Evolutionary conservation across 2,888 invertebrate genomes (phyloP).

Genomic region (Diaphora mendica): DNA sequence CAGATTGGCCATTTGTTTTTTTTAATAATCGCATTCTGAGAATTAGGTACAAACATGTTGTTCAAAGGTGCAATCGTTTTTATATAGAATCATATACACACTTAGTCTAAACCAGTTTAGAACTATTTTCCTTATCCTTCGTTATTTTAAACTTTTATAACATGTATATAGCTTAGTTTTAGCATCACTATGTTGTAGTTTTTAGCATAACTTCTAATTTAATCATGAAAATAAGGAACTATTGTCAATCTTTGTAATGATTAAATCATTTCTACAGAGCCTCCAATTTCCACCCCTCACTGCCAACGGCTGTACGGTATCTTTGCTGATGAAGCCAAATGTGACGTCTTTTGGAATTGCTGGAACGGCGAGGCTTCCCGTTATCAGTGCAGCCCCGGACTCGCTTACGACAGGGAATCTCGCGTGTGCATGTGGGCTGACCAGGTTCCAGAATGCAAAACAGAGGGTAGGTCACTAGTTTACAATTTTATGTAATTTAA

Average conservation of each 20-base stretch:
- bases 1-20: constrained; percentile 40
- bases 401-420: constrained; percentile 97
- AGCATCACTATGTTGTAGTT: neutral
- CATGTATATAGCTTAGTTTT: neutral
- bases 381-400: constrained; percentile 97
- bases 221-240: neutral
- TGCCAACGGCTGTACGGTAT: constrained; percentile 96
- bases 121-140: constrained; percentile 5
- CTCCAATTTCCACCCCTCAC: constrained; percentile 93
- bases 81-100: neutral
- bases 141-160: neutral
- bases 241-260: constrained; percentile 5
- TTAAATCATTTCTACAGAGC: constrained; percentile 85
- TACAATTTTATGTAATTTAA: constrained; percentile 12
- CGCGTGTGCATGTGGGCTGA: constrained; percentile 99
- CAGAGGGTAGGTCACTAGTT: constrained; percentile 89
- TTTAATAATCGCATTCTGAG: constrained; percentile 34
- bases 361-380: constrained; percentile 98
- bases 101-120: neutral
- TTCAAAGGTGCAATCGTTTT: neutral
- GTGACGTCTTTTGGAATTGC: constrained; percentile 98
- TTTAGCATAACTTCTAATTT: neutral
- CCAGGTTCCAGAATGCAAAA: constrained; percentile 96
- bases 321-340: constrained; percentile 95
- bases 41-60: constrained; percentile 14